These are phyloP conservation scores for Sebastes paucispinis DNA, from an alignment of 2,797 vertebrate species.

Conservation along the genomic window DNA sequence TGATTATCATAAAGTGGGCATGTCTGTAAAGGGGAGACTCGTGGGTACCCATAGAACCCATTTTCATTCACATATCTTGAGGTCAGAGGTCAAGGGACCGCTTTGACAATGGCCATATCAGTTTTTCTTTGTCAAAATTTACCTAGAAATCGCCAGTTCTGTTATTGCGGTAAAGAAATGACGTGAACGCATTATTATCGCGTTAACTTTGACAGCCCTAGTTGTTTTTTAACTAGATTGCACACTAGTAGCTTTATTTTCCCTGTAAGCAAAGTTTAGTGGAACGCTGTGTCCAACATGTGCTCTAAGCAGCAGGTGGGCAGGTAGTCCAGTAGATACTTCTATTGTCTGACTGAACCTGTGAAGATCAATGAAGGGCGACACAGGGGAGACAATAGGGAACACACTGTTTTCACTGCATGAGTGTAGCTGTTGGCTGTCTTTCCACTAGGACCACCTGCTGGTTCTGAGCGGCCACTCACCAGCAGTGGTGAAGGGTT, in stretches of 20 bases:
- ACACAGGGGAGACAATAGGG: too few relatives aligned
- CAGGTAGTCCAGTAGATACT: constrained; percentile 22
- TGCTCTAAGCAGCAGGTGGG: constrained; percentile 35
- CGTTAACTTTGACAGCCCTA: too few relatives aligned
- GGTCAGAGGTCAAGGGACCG: too few relatives aligned
- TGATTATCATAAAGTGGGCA: too few relatives aligned
- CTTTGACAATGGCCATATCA: too few relatives aligned
- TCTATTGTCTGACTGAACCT: constrained; percentile 28
- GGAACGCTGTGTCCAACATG: constrained; percentile 9
- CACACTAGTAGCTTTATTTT: not conserved
- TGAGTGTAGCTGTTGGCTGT: constrained; percentile 36
- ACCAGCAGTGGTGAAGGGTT: constrained; percentile 13
- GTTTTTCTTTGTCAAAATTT: too few relatives aligned
- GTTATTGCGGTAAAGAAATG: too few relatives aligned
- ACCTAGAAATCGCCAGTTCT: too few relatives aligned
- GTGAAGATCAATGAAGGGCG: constrained; percentile 24
- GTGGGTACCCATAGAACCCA: too few relatives aligned
- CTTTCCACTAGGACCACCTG: constrained; percentile 59
- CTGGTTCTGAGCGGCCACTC: constrained; percentile 35
- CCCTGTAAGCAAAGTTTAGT: constrained; percentile 1
- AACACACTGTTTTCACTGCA: constrained; percentile 21
- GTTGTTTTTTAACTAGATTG: not conserved
- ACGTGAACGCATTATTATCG: too few relatives aligned
- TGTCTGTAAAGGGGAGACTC: too few relatives aligned
- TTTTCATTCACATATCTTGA: too few relatives aligned